These are phyloP conservation scores for Platysternon megacephalum DNA, from an alignment of 2,113 vertebrate species.

Conservation along the genomic window DNA sequence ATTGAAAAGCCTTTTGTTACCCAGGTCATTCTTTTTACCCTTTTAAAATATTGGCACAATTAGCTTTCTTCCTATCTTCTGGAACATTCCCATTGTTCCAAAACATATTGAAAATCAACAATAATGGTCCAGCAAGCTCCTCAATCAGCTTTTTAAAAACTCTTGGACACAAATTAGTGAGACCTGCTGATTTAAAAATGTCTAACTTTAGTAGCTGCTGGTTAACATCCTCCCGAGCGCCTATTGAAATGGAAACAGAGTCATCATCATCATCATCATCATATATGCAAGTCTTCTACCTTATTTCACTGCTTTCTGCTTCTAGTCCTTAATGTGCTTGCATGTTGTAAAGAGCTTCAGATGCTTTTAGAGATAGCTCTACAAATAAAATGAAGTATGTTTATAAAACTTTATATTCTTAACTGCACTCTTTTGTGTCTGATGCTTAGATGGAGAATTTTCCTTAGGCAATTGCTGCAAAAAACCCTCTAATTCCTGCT, in stretches of 20 bases:
- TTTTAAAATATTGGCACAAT: too few species aligned
- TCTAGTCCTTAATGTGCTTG: too few species aligned
- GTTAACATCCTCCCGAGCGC: background rate
- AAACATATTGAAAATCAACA: too few species aligned
- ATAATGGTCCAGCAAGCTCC: too few species aligned
- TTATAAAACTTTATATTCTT: background rate
- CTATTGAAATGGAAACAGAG: background rate
- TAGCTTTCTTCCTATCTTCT: too few species aligned
- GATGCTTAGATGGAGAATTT: background rate
- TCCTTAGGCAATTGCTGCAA: background rate
- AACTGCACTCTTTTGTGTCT: background rate
- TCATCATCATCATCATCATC: background rate
- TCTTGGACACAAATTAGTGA: too few species aligned
- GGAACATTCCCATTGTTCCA: too few species aligned
- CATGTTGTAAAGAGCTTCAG: background rate
- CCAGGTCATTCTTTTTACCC: too few species aligned
- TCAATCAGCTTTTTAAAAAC: too few species aligned
- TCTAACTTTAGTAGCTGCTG: background rate
- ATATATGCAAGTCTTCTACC: background rate
- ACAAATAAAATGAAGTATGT: background rate
- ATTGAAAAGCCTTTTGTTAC: too few species aligned
- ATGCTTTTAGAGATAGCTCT: background rate
- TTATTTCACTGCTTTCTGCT: background rate
- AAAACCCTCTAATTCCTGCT: background rate
- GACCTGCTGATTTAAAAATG: too few species aligned